Evolutionary conservation across 2,113 vertebrate species (phyloP), one percentile per base, ranked within the genome.

Genomic region (Eira barbara): DNA sequence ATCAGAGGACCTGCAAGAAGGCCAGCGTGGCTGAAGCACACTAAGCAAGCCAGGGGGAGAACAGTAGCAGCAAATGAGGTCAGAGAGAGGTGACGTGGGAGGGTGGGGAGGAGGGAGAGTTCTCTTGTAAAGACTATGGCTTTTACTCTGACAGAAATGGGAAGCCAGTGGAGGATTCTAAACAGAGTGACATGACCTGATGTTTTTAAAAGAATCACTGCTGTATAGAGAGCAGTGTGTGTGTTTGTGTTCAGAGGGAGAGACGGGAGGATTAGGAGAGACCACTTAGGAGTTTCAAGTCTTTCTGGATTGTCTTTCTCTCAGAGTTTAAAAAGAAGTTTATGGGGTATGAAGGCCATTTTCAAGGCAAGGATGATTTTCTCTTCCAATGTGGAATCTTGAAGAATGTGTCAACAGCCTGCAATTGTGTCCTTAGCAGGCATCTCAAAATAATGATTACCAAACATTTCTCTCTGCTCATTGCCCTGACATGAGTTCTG

Each of bases 401-500:
- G 78, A 96, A 96, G 90, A 96, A 95, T 71, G 36, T 93, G 85
- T 95, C 94, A 97, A 25, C 45, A 67, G 85, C 45, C 76, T 97
- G 76, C 67, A 96, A 97, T 86, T 97, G 93, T 96, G 42, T 95
- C 97, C 97, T 27, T 7, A 95, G 97, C 84, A 97, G 74, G 95
- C 97, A 98, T 98, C 98, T 27, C 61, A 87, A 82, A 98, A 97
- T 86, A 97, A 89, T 91, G 95, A 98, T 98, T 98, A 98, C 93
- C 95, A 98, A 98, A 94, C 76, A 65, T 89, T 98, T 98, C 97
- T 97, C 92, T 98, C 94, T 85, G 21, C 89, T 98, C 92, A 94
- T 6, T 97, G 91, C 96, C 97, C 97, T 98, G 98, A 98, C 98
- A 98, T 36, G 74, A 98, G 98, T 98, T 98, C 97, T 96, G 52